Conservation (phyloP, 2,113 vertebrate species). For the Pterocles burchelli region DNA sequence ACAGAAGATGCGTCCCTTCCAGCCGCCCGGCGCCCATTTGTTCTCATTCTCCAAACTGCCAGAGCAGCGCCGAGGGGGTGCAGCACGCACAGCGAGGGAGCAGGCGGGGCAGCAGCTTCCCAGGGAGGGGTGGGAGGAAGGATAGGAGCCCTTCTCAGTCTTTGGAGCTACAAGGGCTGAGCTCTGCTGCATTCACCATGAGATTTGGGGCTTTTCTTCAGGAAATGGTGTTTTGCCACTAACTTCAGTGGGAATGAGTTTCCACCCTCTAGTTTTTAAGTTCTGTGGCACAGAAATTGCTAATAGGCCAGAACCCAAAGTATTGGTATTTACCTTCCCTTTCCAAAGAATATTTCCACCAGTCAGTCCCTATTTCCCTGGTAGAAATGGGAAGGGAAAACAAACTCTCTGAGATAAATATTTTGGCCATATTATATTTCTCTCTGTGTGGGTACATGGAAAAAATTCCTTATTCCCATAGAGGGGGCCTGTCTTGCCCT, state of each 20-base stretch:
- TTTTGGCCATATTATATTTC: neutral
- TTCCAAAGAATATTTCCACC: neutral
- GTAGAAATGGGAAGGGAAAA: neutral
- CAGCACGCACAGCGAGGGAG: neutral
- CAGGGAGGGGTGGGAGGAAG: neutral
- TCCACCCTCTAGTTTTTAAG: neutral
- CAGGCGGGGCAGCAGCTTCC: rapidly evolving
- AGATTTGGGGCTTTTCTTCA: neutral
- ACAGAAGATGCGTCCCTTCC: neutral
- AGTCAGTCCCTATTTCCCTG: neutral
- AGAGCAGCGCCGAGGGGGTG: neutral
- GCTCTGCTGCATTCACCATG: neutral
- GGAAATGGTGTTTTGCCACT: neutral
- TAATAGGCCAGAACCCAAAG: neutral
- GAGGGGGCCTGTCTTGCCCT: neutral
- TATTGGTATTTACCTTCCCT: neutral
- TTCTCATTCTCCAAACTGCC: conserved; percentile 4
- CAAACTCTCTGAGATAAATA: neutral
- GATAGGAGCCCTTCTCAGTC: neutral
- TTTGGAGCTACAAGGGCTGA: neutral
- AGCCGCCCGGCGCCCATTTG: neutral
- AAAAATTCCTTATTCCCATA: neutral
- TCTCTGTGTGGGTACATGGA: neutral
- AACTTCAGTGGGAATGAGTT: neutral
- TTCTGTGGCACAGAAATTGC: neutral